Evolutionary conservation across 1,140 invertebrate genomes (phyloP).

Genomic region (Drosophila punjabiensis): DNA sequence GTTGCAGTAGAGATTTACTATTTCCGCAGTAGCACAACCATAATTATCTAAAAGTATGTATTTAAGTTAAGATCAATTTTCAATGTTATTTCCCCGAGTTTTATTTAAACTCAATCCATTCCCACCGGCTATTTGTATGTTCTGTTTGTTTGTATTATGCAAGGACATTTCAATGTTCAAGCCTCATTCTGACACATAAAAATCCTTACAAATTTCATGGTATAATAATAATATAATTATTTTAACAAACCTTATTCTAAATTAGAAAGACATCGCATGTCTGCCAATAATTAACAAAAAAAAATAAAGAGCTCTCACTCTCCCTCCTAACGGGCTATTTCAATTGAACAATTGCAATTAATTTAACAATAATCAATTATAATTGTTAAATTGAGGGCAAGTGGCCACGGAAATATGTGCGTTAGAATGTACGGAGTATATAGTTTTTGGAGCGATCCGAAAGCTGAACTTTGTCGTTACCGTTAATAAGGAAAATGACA

Average conservation of each 20-base stretch:
- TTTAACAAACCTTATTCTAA: not conserved
- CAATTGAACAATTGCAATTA: constrained; percentile 19
- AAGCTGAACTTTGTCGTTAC: constrained; percentile 40
- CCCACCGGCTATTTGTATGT: too few species aligned
- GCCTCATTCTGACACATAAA: not conserved
- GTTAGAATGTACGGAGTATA: not conserved
- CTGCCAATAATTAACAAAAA: constrained; percentile 10
- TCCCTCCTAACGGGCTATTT: constrained; percentile 5
- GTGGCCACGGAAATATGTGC: constrained; percentile 19
- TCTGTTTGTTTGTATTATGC: not conserved
- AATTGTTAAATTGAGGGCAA: constrained; percentile 22
- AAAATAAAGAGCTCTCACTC: not conserved
- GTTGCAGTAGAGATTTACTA: too few species aligned
- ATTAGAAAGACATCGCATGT: not conserved
- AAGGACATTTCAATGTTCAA: too few species aligned
- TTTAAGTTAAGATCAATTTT: too few species aligned
- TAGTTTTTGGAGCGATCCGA: constrained; percentile 18
- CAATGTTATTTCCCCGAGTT: too few species aligned
- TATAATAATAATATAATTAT: too few species aligned
- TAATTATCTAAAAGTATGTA: too few species aligned
- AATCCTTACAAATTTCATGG: too few species aligned
- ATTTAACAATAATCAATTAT: constrained; percentile 27
- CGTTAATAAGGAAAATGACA: constrained; percentile 63
- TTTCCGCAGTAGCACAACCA: not conserved
- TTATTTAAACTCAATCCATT: too few species aligned